Evolutionary conservation across 1,140 invertebrate genomes (phyloP), one percentile per base, ranked within the genome.

Genomic region (Anastatus disparis): DNA sequence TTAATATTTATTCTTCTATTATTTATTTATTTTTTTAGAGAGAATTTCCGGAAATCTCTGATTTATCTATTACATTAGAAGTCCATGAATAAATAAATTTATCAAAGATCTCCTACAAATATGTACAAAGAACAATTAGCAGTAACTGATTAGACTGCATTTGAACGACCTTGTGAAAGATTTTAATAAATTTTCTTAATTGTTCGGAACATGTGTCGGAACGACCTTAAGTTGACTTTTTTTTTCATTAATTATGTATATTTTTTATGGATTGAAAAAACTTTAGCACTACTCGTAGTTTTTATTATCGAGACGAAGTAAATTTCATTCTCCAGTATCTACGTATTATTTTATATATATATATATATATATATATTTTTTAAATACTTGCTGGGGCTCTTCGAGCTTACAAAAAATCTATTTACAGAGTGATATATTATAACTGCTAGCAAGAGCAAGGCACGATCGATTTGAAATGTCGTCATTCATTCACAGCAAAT

Each of bases 391-490:
- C n/a, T 48, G 27, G n/a, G 8, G 69, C 61, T 71, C 62, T 38
- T 29, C 6, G 61, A 71, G 62, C 55, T 65, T 71, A 71, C 62
- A 65, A 71, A 71, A 71, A 42, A 65, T 52, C 59, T 71, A 71
- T 71, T 50, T 71, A 71, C 70, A 71, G 8, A 71, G 40, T 65
- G 55, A 65, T 52, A 59, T 71, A 62, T 46, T 56, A 42, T 65
- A 64, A 50, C 17, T 71, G 53, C 62, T 71, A 65, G 53, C 62
- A 65, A 71, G 53, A 71, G 70, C 70, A 71, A 71, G 70, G 70
- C 70, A 71, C 70, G 61, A 66, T 71, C 55, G 46, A 71, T 65
- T 71, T 71, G 53, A 71, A 66, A 65, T 66, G 61, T 71, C 27
- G 27, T 69, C 58, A 58, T 71, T 70, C 46, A 56, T 70, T 71